phyloP scores from a whole-genome alignment of 2,113 vertebrate species.

The Saccopteryx leptura region DNA sequence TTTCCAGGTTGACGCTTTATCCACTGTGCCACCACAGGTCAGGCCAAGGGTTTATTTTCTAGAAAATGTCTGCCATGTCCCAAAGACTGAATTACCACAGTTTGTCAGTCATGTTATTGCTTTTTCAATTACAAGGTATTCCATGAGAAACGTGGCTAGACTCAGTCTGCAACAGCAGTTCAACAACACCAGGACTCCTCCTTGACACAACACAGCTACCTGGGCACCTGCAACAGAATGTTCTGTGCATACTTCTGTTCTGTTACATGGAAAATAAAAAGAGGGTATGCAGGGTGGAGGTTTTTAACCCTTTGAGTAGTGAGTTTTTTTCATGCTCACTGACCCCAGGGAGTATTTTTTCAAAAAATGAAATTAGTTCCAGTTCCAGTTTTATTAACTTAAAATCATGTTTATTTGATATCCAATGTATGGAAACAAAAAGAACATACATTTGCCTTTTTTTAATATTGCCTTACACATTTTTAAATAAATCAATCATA shows the following conservation, averaged over 20 bases:
- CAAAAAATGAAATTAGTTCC: too few relatives aligned
- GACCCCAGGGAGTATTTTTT: too few relatives aligned
- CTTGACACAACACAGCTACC: neutral
- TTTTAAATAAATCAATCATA: too few relatives aligned
- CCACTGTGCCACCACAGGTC: too few relatives aligned
- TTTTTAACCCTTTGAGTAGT: neutral
- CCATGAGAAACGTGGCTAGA: neutral
- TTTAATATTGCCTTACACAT: too few relatives aligned
- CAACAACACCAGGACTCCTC: neutral
- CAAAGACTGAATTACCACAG: neutral
- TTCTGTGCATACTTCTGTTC: neutral
- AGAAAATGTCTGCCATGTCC: neutral
- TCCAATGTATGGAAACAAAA: too few relatives aligned
- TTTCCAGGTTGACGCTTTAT: too few relatives aligned
- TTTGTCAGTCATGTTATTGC: neutral
- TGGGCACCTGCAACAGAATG: neutral
- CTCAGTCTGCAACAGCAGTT: neutral
- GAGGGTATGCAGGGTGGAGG: neutral
- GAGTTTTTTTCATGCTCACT: too few relatives aligned
- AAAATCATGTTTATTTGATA: too few relatives aligned
- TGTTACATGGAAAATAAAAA: neutral
- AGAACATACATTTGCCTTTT: too few relatives aligned
- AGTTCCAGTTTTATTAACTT: too few relatives aligned
- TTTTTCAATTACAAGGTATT: constrained; percentile 16
- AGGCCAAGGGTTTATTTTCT: constrained; percentile 17